A percentile compares a stretch with the other conserved stretches of the same genome.
phyloP scores from a whole-genome alignment of 2,797 vertebrate genomes.

The Argentina silus region DNA sequence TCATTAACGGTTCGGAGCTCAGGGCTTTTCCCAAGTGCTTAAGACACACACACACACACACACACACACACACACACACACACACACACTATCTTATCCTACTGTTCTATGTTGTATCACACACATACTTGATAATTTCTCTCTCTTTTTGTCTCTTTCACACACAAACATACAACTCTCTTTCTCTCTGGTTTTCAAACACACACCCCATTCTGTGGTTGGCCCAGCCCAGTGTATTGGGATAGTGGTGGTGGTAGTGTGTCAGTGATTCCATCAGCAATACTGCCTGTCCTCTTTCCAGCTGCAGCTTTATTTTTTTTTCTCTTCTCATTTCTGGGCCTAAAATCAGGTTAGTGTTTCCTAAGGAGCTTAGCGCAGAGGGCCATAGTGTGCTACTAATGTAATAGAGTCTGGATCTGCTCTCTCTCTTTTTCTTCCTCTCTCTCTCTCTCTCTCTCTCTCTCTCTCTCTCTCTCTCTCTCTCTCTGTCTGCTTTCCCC shows the following conservation, averaged over 20 bases:
- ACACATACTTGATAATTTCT: background rate
- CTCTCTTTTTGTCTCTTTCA: background rate
- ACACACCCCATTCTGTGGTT: background rate
- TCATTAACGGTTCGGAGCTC: background rate
- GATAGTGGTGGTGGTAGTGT: constrained; percentile 19
- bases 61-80: constrained; percentile 4
- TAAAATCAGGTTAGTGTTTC: constrained; percentile 82
- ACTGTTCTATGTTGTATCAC: background rate
- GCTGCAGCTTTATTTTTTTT: constrained; percentile 64
- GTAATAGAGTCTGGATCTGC: constrained; percentile 60
- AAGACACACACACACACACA: background rate
- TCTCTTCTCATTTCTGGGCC: constrained; percentile 77
- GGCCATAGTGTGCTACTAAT: constrained; percentile 78
- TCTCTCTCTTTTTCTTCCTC: constrained; percentile 18
- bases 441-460: constrained; percentile 26
- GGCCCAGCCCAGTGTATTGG: constrained; percentile 25
- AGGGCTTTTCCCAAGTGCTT: background rate
- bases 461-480: constrained; percentile 53
- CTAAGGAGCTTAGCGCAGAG: constrained; percentile 81
- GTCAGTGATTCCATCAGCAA: constrained; percentile 54
- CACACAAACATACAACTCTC: background rate
- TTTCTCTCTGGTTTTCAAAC: background rate
- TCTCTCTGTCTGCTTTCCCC: constrained; percentile 27
- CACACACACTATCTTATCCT: background rate
- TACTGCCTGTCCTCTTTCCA: constrained; percentile 70